Evolutionary conservation across 2,797 vertebrate genomes (phyloP), one percentile per base, ranked within the genome.

Genomic region (Distichodus sexfasciatus): DNA sequence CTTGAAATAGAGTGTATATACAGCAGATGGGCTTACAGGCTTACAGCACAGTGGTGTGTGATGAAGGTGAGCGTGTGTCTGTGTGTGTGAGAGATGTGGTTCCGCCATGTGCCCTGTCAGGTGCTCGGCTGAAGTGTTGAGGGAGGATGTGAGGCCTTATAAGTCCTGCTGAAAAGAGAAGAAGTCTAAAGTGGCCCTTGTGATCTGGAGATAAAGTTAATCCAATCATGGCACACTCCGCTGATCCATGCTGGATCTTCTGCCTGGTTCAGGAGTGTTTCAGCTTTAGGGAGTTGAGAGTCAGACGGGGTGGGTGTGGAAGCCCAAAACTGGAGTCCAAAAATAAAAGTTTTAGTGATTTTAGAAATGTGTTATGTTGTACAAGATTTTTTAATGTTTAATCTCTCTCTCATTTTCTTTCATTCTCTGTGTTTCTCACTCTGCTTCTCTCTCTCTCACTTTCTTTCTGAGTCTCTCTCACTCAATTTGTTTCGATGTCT

Each of bases 221-320:
- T 67, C 33, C 33, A 21, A 47, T 69, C 44, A 71, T 71, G 58
- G 23, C 36, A 47, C 48, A 53, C 48, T 64, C 33, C 50, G 24
- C 40, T 65, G 15, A 59, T 44, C 53, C 36, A 5, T 41, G 47
- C 54, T 44, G 55, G 53, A 36, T 19, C 21, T 53, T 50, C 12
- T 55, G 61, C 68, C 50, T 53, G 54, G 58, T 55, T 31, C 60
- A 40, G 17, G 60, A 66, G 74, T 68, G 62, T 75, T 47, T 67
- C 47, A 66, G 62, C 48, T 33, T 71, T 48, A 63, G 53, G 57
- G 38, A 62, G 26, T 54, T n/a, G 58, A 23, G 66, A 57, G 33
- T 57, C 38, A 69, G 57, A 36, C 41, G 57, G 41, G 31, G 14
- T 46, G 41, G 14, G 10, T 58, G 10, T 47, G 41, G 47, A n/a